Base-by-base conservation (phyloP, 2,797 vertebrate species). In the Periparus ater region DNA sequence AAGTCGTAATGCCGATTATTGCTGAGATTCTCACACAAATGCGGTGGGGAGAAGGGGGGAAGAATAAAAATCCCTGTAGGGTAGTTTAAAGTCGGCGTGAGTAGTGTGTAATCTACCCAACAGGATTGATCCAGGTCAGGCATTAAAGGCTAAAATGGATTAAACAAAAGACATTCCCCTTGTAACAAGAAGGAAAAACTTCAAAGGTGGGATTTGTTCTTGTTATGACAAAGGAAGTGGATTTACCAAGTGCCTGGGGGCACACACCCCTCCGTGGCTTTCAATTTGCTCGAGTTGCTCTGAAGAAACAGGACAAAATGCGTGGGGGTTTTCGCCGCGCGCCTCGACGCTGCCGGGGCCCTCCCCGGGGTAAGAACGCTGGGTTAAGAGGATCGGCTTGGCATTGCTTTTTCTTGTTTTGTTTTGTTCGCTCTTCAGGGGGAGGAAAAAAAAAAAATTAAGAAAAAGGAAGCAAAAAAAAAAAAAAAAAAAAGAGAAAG, bases 61-160 rank as follows among this genome's bases (percentile, higher is more conserved):
- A 53, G 47, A 18, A 85, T 60, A 81, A 97, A 97, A 95, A 81
- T 93, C 94, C 93, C 97, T 86, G 95, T 95, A 91, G 96, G 97
- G 97, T 94, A 95, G 96, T 97, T 95, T 95, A 96, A 96, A 97
- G 96, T 96, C 96, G 88, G 95, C 60, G 27, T 95, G 97, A 97
- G 93, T 80, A 93, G 96, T 96, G 97, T 97, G 97, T 98, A 98
- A 98, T 98, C 98, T 98, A 97, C 96, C 97, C 97, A 97, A 98
- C 96, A 95, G 95, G 97, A 98, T 96, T 98, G 98, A 98, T 97
- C 96, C 97, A 97, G 97, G 98, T 98, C 98, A 97, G 97, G 98
- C 96, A 98, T 98, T 98, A 98, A 98, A 97, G 97, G 97, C 98
- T 98, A 98, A 98, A 98, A 97, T 98, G 98, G 98, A 98, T 98